Base-by-base conservation (phyloP, 2,888 invertebrate genomes). In the Oscheius sp. region DNA sequence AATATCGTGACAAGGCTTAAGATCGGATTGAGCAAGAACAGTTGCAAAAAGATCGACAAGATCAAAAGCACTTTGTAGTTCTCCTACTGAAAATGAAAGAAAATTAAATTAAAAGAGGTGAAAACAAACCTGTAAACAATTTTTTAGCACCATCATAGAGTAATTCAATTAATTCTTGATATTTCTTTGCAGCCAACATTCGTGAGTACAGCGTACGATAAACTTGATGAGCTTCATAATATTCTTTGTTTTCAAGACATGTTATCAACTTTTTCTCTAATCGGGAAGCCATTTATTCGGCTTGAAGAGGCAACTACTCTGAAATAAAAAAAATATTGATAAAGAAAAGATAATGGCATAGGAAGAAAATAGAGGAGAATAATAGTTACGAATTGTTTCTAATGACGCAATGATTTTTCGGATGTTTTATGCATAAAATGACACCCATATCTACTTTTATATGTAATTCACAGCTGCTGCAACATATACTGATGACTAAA, bases 151-250 rank as follows among this genome's bases (percentile, higher is more conserved):
- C 80, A 43, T 76, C 70, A 74, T 64, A 76, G 43, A 85, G 74
- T 12, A 84, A 63, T 21, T 61, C 66, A 21, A 80, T 58, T 58
- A 85, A 68, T 27, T 79, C 74, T 7, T 70, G 73, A 72, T 74
- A 74, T n/a, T 76, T 74, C 49, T 69, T 66, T 21, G 75, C 71
- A n/a, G 73, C 69, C 18, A 75, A 52, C 52, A 74, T 64, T 13
- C 85, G 78, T 49, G 77, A 80, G 72, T 72, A 80, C 12, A 85
- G 49, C 21, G 85, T 85, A 7, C 85, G 75, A 58, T 76, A 84
- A 45, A 86, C 76, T 61, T 85, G 85, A 69, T 85, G 85, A 9
- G 84, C 85, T 61, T 85, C 84, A 74, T 85, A 85, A 75, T 74
- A 86, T 21, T 86, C 78, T 46, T 76, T 72, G n/a, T 74, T 70